These are phyloP conservation scores for Podarcis cretensis DNA, from an alignment of 2,113 vertebrate genomes.

Conservation along the genomic window DNA sequence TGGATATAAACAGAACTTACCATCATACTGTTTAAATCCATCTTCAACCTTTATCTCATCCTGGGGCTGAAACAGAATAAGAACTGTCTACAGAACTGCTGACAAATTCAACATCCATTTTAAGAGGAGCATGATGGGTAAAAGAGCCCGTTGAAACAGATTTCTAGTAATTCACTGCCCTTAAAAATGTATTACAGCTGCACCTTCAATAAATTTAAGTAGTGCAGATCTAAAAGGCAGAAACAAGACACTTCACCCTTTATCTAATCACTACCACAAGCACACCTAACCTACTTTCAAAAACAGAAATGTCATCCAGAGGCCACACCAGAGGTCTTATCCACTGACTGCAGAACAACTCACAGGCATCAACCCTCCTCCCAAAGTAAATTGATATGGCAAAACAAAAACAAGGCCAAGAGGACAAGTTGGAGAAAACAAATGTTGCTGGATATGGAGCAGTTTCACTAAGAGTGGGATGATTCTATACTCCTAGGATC, in stretches of 20 bases:
- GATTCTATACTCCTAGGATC: background rate
- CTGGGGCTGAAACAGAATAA: constrained; percentile 92
- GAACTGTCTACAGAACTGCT: constrained; percentile 33
- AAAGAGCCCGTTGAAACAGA: background rate
- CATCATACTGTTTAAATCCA: constrained; percentile 98
- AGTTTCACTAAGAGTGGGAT: background rate
- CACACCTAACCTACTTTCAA: background rate
- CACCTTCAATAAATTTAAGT: background rate
- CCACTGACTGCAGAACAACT: background rate
- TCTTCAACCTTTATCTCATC: constrained; percentile 96
- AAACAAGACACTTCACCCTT: background rate
- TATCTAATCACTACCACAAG: constrained; percentile 30
- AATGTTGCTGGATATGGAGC: background rate
- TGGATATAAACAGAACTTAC: constrained; percentile 80
- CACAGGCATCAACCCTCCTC: background rate
- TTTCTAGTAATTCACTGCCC: background rate
- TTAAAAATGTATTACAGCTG: background rate
- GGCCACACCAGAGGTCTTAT: background rate
- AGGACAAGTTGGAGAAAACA: background rate
- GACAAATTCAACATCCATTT: constrained; percentile 1
- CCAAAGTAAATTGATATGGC: background rate
- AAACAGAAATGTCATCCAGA: rapidly evolving
- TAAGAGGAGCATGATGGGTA: background rate
- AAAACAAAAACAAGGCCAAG: background rate
- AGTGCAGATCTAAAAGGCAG: constrained; percentile 9